A percentile compares a stretch with the other conserved stretches of the same genome.
These are phyloP conservation scores for Podilymbus podiceps DNA, from an alignment of 2,113 vertebrate species.

Conservation along the genomic window DNA sequence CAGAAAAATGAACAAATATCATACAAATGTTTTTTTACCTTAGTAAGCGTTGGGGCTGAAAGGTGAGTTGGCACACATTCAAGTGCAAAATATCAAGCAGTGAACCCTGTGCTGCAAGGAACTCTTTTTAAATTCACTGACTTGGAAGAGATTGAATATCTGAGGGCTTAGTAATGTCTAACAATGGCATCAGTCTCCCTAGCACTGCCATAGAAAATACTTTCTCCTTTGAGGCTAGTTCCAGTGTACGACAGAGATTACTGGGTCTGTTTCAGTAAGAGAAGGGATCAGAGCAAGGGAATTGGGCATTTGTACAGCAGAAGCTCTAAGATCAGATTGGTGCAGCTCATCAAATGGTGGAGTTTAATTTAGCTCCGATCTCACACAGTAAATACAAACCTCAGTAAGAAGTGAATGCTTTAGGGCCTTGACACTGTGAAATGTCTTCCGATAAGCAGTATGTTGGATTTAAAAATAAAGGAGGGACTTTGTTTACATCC, in stretches of 20 bases:
- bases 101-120: neutral
- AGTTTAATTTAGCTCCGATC: slow-evolving; percentile 1
- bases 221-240: slow-evolving; percentile 2
- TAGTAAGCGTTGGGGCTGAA: neutral
- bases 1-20: neutral
- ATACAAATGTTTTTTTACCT: slow-evolving; percentile 3
- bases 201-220: neutral
- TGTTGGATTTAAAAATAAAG: neutral
- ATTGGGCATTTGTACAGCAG: neutral
- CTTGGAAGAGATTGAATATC: slow-evolving; percentile 20
- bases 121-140: neutral
- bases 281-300: neutral
- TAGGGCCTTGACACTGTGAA: neutral
- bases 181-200: neutral
- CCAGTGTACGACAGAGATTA: neutral
- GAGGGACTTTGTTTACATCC: neutral
- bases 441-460: neutral
- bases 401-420: neutral
- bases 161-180: neutral
- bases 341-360: neutral
- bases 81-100: neutral
- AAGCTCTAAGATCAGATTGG: neutral
- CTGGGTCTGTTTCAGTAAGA: neutral
- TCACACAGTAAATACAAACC: neutral
- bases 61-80: slow-evolving; percentile 14